A percentile compares a stretch with the other conserved stretches of the same genome.
phyloP scores from a whole-genome alignment of 2,113 vertebrate species.

The Phrynocephalus versicolor region DNA sequence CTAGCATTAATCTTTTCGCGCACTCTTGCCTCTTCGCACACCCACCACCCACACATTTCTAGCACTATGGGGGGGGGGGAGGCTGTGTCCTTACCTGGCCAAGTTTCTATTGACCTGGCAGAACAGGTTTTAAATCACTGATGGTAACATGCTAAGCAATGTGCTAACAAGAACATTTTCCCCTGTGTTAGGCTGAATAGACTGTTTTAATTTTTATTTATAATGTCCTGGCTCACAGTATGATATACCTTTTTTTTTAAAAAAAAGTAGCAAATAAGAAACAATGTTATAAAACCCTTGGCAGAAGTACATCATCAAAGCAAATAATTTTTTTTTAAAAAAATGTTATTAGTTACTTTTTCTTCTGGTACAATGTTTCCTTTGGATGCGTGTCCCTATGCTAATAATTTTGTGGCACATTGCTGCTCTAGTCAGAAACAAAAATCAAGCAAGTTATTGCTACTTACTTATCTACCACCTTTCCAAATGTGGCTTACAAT shows the following conservation, averaged over 20 bases:
- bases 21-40: accelerated
- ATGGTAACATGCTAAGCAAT: constrained; percentile 1
- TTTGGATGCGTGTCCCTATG: neutral
- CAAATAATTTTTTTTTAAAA: neutral
- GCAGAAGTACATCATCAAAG: neutral
- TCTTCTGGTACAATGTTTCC: too few species aligned
- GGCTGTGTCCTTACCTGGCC: neutral
- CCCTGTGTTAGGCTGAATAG: neutral
- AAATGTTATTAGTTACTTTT: too few species aligned
- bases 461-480: neutral
- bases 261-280: neutral
- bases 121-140: neutral
- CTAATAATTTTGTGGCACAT: neutral
- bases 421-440: neutral
- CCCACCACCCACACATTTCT: neutral
- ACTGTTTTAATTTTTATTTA: neutral
- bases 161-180: neutral
- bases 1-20: neutral
- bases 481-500: neutral
- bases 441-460: neutral
- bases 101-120: neutral
- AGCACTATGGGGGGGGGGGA: neutral
- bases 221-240: neutral
- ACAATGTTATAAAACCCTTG: neutral
- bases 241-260: neutral